Conservation (phyloP, 2,113 vertebrate species). For the Mesocricetus auratus region DNA sequence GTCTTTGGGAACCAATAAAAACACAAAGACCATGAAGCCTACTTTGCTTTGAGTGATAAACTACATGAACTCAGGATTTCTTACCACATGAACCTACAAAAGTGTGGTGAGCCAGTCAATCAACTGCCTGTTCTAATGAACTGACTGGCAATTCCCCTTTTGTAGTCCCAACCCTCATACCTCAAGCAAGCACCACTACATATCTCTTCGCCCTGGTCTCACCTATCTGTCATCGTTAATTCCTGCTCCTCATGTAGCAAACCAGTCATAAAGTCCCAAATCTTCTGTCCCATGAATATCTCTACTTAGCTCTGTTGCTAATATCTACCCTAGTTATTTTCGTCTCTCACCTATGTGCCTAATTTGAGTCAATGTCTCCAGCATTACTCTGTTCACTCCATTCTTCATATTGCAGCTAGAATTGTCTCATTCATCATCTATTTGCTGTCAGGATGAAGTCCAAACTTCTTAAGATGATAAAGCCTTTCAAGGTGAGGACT, state of each 20-base stretch:
- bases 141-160: background rate
- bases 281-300: background rate
- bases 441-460: constrained; percentile 21
- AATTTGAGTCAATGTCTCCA: background rate
- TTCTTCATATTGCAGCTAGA: background rate
- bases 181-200: background rate
- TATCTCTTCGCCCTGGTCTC: background rate
- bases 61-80: background rate
- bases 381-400: background rate
- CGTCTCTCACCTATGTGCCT: background rate
- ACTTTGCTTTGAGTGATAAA: background rate
- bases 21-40: background rate
- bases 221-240: background rate
- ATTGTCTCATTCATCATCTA: background rate
- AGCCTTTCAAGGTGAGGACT: constrained; percentile 26
- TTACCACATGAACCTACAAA: background rate
- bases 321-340: background rate
- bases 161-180: background rate
- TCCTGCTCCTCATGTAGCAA: background rate
- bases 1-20: background rate
- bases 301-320: background rate
- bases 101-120: background rate
- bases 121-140: background rate
- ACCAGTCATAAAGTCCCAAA: background rate
- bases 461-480: constrained; percentile 15